phyloP scores from a whole-genome alignment of 2,888 invertebrate species.

The Trichopoda pennipes region DNA sequence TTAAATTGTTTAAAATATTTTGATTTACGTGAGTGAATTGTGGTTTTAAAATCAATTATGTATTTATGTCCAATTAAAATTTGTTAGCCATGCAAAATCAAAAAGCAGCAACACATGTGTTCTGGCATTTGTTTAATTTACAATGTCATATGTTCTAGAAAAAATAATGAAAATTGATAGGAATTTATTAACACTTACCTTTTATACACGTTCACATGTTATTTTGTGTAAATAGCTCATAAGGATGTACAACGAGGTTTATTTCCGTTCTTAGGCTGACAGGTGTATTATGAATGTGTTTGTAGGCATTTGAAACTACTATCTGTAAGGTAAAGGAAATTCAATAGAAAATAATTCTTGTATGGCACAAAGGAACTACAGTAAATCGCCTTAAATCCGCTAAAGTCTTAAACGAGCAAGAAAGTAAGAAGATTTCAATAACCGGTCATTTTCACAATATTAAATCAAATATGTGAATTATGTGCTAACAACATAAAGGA shows the following conservation, averaged over 20 bases:
- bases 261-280: slow-evolving; percentile 44
- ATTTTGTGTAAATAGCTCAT: slow-evolving; percentile 11
- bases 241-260: slow-evolving; percentile 51
- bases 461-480: slow-evolving; percentile 9
- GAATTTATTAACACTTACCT: slow-evolving; percentile 33
- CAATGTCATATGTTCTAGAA: slow-evolving; percentile 37
- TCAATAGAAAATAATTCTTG: background rate
- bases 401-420: slow-evolving; percentile 16
- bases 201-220: background rate
- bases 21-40: slow-evolving; percentile 54
- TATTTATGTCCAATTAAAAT: slow-evolving; percentile 46
- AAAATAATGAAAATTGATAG: slow-evolving; percentile 52
- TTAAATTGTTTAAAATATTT: slow-evolving; percentile 19
- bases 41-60: slow-evolving; percentile 57
- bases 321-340: background rate
- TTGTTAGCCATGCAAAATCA: background rate
- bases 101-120: background rate
- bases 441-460: slow-evolving; percentile 48
- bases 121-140: slow-evolving; percentile 29
- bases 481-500: slow-evolving; percentile 57
- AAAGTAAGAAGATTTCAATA: slow-evolving; percentile 46
- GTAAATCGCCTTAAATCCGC: slow-evolving; percentile 45
- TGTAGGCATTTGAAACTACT: background rate
- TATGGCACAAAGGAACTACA: background rate
- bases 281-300: slow-evolving; percentile 31